Evolutionary conservation across 2,888 invertebrate species (phyloP), one percentile per base, ranked within the genome.

Genomic region (Strigamia crassipes): DNA sequence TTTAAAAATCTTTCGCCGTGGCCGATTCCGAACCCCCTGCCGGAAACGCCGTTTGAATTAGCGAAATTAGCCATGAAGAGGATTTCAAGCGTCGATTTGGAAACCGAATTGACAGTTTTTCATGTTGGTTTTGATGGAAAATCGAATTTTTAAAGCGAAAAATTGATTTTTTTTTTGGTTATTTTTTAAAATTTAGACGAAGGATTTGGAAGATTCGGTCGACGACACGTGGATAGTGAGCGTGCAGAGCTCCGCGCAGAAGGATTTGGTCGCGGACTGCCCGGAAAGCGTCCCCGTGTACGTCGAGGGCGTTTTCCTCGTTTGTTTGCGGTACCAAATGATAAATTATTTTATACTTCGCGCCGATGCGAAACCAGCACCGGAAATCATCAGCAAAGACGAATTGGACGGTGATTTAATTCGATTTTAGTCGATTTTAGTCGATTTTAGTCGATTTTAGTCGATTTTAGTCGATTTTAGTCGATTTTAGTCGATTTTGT

Each of bases 161-260:
- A 13, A 51, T 31, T 41, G 61, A 77, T 56, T 23, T 18, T 38
- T 38, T 23, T 80, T 10, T n/a, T n/a, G n/a, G n/a, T n/a, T n/a
- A 73, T 80, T 61, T 78, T 66, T 82, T 82, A 46, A 81, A 78
- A n/a, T 80, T 82, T 88, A 93, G 91, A 91, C 93, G 84, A 89
- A 90, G 85, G 92, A 93, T 85, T 90, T 96, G 81, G 90, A 92
- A 85, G 93, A 94, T 85, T 91, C 94, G 0, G 86, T 93, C 61
- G 96, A 97, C 86, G 92, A 95, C 85, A 97, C 97, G 0, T 98
- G 97, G 95, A 92, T 98, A 84, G 93, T 96, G 0, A 95, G 94
- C 87, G 94, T 93, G 0, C 96, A 96, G 87, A 94, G 95, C 88
- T 91, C 91, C 10, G 89, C 89, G 0, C 98, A 98, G 87, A 90